These are phyloP conservation scores for Gorsachius goisagi DNA, from an alignment of 2,113 vertebrate species.

Conservation along the genomic window DNA sequence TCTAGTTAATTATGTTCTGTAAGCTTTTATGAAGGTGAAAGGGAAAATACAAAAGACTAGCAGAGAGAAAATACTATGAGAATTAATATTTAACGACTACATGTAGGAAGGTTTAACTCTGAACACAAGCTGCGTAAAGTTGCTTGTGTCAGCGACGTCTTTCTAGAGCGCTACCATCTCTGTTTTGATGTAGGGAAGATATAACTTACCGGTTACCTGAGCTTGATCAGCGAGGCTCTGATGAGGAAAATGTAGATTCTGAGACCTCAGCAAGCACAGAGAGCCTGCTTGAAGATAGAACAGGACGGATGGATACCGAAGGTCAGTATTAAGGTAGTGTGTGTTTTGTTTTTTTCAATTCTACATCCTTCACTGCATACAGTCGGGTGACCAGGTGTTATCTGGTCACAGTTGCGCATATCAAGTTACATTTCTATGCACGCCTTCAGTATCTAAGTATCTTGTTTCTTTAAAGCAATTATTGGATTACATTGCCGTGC, in stretches of 20 bases:
- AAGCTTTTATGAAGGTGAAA: neutral
- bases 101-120: neutral
- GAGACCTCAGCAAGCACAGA: constrained; percentile 93
- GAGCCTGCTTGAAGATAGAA: constrained; percentile 89
- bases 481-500: constrained; percentile 22
- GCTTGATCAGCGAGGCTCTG: constrained; percentile 91
- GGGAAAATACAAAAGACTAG: neutral
- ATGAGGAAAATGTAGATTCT: constrained; percentile 93
- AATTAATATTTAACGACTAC: neutral
- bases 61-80: neutral
- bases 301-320: constrained; percentile 76
- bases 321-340: constrained; percentile 87
- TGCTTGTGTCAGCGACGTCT: neutral
- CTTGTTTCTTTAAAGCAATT: constrained; percentile 73
- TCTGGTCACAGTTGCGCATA: neutral
- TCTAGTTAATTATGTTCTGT: neutral
- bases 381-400: neutral
- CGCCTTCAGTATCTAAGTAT: constrained; percentile 36
- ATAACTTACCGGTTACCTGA: constrained; percentile 92
- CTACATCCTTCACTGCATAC: neutral
- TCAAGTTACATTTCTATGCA: neutral
- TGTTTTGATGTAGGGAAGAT: constrained; percentile 81
- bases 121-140: neutral
- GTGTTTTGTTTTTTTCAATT: constrained; percentile 44
- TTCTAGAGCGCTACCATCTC: neutral